These are phyloP conservation scores for Danio rerio DNA, from an alignment of 2,113 vertebrate genomes.

Conservation along the genomic window GRCz12tu NC_133177.1:28657001-28657500, in stretches of 20 bases:
- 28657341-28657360: slow-evolving; percentile 3
- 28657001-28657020: slow-evolving; percentile 19
- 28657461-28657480: background rate
- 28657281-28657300: slow-evolving; percentile 24
- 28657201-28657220: slow-evolving; percentile 37
- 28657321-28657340: slow-evolving; percentile 53
- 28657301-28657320: slow-evolving; percentile 19
- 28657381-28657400: slow-evolving; percentile 29
- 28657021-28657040: slow-evolving; percentile 3
- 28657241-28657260: slow-evolving; percentile 47
- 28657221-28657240: slow-evolving; percentile 48
- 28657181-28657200: slow-evolving; percentile 33
- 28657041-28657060: slow-evolving; percentile 18
- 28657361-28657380: slow-evolving; percentile 23
- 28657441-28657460: background rate
- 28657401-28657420: slow-evolving; percentile 28
- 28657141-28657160: background rate
- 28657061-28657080: background rate
- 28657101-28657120: slow-evolving; percentile 59
- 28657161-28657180: slow-evolving; percentile 40
- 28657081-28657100: slow-evolving; percentile 49
- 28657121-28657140: slow-evolving; percentile 57
- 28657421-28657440: slow-evolving; percentile 29
- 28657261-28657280: slow-evolving; percentile 41
- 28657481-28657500: background rate